These are phyloP conservation scores for Cheilosia urbana DNA, from an alignment of 2,888 invertebrate species.

Conservation along the genomic window DNA sequence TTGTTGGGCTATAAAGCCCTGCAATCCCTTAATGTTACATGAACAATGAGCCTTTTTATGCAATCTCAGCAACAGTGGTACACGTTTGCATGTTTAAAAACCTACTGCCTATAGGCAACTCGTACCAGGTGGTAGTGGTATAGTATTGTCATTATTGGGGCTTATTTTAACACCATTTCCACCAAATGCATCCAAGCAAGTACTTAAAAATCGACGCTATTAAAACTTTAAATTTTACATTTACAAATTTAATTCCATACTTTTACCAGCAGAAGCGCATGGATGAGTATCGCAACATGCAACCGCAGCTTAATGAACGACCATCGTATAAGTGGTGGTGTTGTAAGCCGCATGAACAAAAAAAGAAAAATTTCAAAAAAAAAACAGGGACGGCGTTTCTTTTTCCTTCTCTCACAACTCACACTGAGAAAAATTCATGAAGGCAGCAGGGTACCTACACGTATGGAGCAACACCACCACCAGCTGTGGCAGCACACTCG, in stretches of 20 bases:
- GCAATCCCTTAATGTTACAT: too few species aligned
- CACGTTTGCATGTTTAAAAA: too few species aligned
- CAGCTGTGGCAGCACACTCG: slow-evolving; percentile 6
- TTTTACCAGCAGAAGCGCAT: background rate
- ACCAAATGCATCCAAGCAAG: too few species aligned
- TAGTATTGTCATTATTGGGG: too few species aligned
- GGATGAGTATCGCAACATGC: slow-evolving; percentile 15
- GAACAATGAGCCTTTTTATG: too few species aligned
- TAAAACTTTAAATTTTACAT: background rate
- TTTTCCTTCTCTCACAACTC: background rate
- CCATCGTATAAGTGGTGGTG: slow-evolving; percentile 13
- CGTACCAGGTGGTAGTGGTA: too few species aligned
- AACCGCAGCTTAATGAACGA: slow-evolving; percentile 34
- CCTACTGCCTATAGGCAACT: too few species aligned
- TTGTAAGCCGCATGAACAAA: slow-evolving; percentile 23
- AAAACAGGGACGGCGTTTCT: background rate
- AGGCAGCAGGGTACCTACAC: background rate
- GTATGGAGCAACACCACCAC: background rate
- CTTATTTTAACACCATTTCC: too few species aligned
- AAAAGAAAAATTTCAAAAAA: background rate
- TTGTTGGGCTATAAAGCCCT: too few species aligned
- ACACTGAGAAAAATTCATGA: slow-evolving; percentile 6
- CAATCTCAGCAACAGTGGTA: too few species aligned
- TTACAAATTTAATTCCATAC: slow-evolving; percentile 15
- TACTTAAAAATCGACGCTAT: too few species aligned